Base-by-base conservation (phyloP, 2,797 vertebrate genomes). In the Morelia viridis region DNA sequence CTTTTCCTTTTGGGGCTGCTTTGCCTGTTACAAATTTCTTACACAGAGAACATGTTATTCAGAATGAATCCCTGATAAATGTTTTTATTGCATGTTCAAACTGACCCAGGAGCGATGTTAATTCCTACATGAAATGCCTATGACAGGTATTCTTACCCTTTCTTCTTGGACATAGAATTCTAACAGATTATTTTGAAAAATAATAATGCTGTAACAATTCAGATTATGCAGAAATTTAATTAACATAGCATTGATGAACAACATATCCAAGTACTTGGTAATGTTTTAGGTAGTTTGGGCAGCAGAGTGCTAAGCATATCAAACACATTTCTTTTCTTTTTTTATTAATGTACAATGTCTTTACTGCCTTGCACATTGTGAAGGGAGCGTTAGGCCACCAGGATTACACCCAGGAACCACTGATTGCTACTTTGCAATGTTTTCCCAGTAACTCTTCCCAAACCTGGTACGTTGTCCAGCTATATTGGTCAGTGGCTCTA, bases 201-300 rank as follows among this genome's bases (percentile, higher is more conserved):
- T 4, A 89, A 68, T n/a, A 24, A 31, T 0, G 17, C 24, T 4
- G 1, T 46, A 10, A 58, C 9, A 1, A 57, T 61, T 64, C 31
- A 53, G 58, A 41, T 28, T 60, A 80, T 24, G 24, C 0, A 76
- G n/a, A 62, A 60, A 56, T 95, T 95, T 95, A 96, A 95, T 95
- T 0, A n/a, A 28, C 24, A 41, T 13, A 56, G 62, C 22, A 87
- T 94, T 89, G 76, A 87, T 19, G n/a, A n/a, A 0, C 0, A 50
- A 41, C 41, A 68, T 53, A 53, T 53, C 50, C 50, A 53, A 12
- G 11, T 19, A n/a, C 9, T 46, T 91, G 17, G 87, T 0, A 1
- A 13, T 5, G 28, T 0, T 76, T 19, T 19, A 46, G 53, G 24
- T 57, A 7, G 19, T 80, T 19, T 28, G 76, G 76, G 5, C 2